Evolutionary conservation across 1,140 invertebrate species (phyloP), one percentile per base, ranked within the genome.

Genomic region (Bombus affinis): DNA sequence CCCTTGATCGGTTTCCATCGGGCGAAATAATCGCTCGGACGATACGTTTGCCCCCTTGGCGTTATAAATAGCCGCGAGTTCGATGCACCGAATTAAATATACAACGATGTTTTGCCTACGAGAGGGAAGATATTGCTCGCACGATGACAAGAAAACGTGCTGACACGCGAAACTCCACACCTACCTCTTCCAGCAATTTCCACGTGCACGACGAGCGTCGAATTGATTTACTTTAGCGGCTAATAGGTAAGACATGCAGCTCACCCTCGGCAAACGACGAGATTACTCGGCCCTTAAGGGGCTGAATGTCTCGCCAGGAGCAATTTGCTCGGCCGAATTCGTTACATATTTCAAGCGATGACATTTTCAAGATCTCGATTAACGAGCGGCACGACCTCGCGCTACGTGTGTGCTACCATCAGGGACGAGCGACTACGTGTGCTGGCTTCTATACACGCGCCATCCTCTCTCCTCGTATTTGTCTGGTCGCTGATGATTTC

Each of bases 321-420:
- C 42, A 72, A 87, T 47, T 65, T 66, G 28, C 47, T 15, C 4
- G 10, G 32, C 28, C n/a, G 47, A 62, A 44, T 80, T 83, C 68
- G 88, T 72, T 89, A 86, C 6, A 53, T 22, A 18, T 88, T 86
- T 89, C 44, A 44, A 75, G 66, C 65, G 59, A 66, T 87, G 89
- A 90, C 86, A 89, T 90, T 90, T 90, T 72, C 85, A 89, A 66
- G 35, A 62, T 82, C 44, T 25, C 76, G 85, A 89, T 89, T 89
- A 90, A 90, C 73, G 77, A 53, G 84, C 72, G 80, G 18, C 70
- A 74, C 86, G 79, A 77, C 86, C 83, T 89, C 86, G 83, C 88
- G 47, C 47, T 53, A 53, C 18, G 18, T 53, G 18, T 53, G 47
- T 2, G 47, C 18, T 22, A 53, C 18, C 18, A 53, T 53, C 47